These are phyloP conservation scores for Hirtodrosophila histrioides DNA, from an alignment of 2,888 invertebrate species.

Conservation along the genomic window DNA sequence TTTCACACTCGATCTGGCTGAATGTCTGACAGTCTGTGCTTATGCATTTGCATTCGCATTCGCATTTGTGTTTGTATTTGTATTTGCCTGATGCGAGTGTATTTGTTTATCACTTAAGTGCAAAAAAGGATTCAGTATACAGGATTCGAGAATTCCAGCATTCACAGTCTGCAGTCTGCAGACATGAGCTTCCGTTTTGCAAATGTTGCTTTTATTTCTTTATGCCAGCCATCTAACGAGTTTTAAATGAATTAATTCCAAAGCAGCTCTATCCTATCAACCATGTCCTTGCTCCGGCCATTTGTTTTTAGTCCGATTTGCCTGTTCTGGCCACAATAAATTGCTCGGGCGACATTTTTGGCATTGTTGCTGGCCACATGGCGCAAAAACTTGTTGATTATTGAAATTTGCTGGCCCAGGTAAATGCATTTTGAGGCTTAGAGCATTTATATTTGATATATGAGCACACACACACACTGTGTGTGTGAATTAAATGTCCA, in stretches of 20 bases:
- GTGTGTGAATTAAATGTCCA: too few relatives aligned
- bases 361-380: slow-evolving; percentile 13
- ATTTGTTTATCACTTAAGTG: slow-evolving; percentile 81
- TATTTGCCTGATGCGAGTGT: slow-evolving; percentile 65
- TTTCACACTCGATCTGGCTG: slow-evolving; percentile 74
- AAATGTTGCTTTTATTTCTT: slow-evolving; percentile 38
- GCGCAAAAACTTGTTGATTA: slow-evolving; percentile 26
- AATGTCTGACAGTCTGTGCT: slow-evolving; percentile 20
- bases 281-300: slow-evolving; percentile 11
- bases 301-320: slow-evolving; percentile 24
- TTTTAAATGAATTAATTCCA: slow-evolving; percentile 78
- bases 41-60: slow-evolving; percentile 32
- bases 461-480: too few relatives aligned
- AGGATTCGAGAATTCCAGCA: slow-evolving; percentile 33
- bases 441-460: not conserved
- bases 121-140: slow-evolving; percentile 69
- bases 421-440: slow-evolving; percentile 9
- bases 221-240: slow-evolving; percentile 56
- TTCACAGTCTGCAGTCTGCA: slow-evolving; percentile 51
- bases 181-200: slow-evolving; percentile 52
- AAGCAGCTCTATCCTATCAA: slow-evolving; percentile 20
- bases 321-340: slow-evolving; percentile 27
- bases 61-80: slow-evolving; percentile 49
- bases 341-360: slow-evolving; percentile 23
- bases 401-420: slow-evolving; percentile 7